Percentiles rank a stretch among this genome's conserved stretches.
These are phyloP conservation scores for Zaprionus lineosus DNA, from an alignment of 2,888 invertebrate species.

Conservation along the genomic window DNA sequence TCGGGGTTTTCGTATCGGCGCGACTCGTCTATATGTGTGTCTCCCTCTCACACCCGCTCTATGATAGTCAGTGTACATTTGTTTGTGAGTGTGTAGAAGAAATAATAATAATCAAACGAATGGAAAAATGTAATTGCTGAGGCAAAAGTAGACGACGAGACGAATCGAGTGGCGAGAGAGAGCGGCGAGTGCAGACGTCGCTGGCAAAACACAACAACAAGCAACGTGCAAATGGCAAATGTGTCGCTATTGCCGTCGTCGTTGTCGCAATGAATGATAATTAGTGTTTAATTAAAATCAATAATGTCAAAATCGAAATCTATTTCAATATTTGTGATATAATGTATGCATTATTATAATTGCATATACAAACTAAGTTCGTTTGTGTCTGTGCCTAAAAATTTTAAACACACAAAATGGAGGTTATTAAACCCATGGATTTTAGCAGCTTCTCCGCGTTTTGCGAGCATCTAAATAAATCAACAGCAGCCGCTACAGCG, in stretches of 20 bases:
- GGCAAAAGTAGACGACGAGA: conserved; percentile 53
- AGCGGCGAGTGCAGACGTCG: conserved; percentile 43
- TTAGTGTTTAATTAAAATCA: conserved; percentile 76
- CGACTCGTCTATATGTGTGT: conserved; percentile 32
- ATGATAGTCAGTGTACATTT: conserved; percentile 33
- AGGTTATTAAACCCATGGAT: conserved; percentile 82
- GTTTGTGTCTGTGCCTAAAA: conserved; percentile 31
- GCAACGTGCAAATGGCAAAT: conserved; percentile 68
- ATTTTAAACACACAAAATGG: conserved; percentile 68
- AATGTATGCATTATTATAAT: conserved; percentile 20
- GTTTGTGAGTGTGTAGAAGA: conserved; percentile 37
- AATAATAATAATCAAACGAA: conserved; percentile 73
- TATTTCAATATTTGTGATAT: conserved; percentile 53
- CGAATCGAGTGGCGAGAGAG: conserved; percentile 31
- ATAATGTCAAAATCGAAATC: conserved; percentile 66
- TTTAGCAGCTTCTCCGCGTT: conserved; percentile 81
- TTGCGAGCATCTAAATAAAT: conserved; percentile 81
- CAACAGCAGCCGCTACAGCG: conserved; percentile 63
- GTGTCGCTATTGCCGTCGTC: conserved; percentile 34
- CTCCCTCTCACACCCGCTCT: conserved; percentile 36
- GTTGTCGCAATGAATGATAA: conserved; percentile 67
- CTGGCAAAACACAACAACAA: conserved; percentile 27
- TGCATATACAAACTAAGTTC: conserved; percentile 23
- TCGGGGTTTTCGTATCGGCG: conserved; percentile 48
- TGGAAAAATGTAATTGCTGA: conserved; percentile 72